Base-by-base conservation (phyloP, 2,797 vertebrate genomes). In the Sebastolobus alascanus region DNA sequence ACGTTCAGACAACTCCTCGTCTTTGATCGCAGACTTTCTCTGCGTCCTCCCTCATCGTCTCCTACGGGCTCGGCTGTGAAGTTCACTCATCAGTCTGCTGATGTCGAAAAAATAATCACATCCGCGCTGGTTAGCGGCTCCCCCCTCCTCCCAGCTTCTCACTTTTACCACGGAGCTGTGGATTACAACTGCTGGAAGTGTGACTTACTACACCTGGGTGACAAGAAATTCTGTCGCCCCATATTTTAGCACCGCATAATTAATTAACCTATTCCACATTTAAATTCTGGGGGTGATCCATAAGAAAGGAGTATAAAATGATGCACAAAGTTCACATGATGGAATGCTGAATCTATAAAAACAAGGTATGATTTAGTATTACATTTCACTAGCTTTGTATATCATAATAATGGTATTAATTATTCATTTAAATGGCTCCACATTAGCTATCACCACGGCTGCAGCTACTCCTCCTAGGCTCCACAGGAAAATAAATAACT, bases 21-120 rank as follows among this genome's bases (percentile, higher is more conserved):
- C 72, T 65, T 50, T 31, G 76, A 72, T 76, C 9, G 46, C 56
- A 65, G 73, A 65, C 68, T 63, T 40, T 67, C 52, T 79, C 79
- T 27, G 14, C 81, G 43, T 38, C 59, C 64, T 54, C 55, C 33
- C 38, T 64, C 22, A 12, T 67, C 8, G 1, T 60, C 66, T 80
- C 74, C 58, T n/a, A 43, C 56, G 59, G 67, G 71, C 82, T 55
- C 4, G 18, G 69, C 54, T 66, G 80, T 73, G 50, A 79, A 79
- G 63, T 80, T 86, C 79, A 73, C 84, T 87, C 83, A 70, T 84
- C 75, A 20, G 71, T 55, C 75, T 16, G 61, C 71, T 61, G 67
- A 67, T 55, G 6, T 50, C 0, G 9, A 76, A 77, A 59, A 33
- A 61, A 59, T 22, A 69, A 63, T 80, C 74, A 22, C 40, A 20